phyloP scores from a whole-genome alignment of 2,888 invertebrate species.

The Apoda limacodes region DNA sequence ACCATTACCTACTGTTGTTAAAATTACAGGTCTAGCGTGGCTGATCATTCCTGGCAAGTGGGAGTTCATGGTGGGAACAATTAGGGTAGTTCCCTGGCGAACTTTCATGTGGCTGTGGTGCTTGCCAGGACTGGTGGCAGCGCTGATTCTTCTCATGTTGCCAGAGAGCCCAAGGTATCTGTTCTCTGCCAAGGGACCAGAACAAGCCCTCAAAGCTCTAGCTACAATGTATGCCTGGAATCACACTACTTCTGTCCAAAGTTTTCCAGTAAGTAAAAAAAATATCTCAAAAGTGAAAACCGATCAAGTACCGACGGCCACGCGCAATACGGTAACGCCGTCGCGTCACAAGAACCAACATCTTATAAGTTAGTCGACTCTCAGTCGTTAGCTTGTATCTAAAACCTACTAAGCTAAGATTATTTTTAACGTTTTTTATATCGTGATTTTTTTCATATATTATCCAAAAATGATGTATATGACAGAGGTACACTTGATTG shows the following conservation, averaged over 20 bases:
- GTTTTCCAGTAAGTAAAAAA: slow-evolving; percentile 55
- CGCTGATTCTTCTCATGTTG: slow-evolving; percentile 63
- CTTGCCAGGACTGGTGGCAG: slow-evolving; percentile 72
- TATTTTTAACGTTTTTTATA: too few relatives aligned
- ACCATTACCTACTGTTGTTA: too few relatives aligned
- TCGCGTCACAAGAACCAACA: too few relatives aligned
- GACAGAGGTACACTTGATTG: too few relatives aligned
- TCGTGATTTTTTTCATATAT: too few relatives aligned
- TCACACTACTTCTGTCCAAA: slow-evolving; percentile 26
- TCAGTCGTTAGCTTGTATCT: too few relatives aligned
- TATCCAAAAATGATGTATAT: too few relatives aligned
- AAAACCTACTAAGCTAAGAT: too few relatives aligned
- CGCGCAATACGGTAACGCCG: too few relatives aligned
- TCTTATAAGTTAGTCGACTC: too few relatives aligned
- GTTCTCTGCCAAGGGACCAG: slow-evolving; percentile 70
- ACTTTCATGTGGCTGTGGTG: slow-evolving; percentile 76
- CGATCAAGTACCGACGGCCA: too few relatives aligned
- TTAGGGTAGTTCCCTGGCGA: slow-evolving; percentile 80
- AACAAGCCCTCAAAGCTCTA: slow-evolving; percentile 72
- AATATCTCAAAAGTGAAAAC: too few relatives aligned
- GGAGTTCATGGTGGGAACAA: slow-evolving; percentile 41
- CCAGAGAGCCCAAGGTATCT: slow-evolving; percentile 86
- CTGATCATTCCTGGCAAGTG: slow-evolving; percentile 73
- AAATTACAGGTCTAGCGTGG: slow-evolving; percentile 78
- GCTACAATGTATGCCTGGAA: slow-evolving; percentile 69